Percentiles rank a stretch among this genome's conserved stretches.
Conservation (phyloP, 2,888 invertebrate species). For the Spodoptera littoralis region DNA sequence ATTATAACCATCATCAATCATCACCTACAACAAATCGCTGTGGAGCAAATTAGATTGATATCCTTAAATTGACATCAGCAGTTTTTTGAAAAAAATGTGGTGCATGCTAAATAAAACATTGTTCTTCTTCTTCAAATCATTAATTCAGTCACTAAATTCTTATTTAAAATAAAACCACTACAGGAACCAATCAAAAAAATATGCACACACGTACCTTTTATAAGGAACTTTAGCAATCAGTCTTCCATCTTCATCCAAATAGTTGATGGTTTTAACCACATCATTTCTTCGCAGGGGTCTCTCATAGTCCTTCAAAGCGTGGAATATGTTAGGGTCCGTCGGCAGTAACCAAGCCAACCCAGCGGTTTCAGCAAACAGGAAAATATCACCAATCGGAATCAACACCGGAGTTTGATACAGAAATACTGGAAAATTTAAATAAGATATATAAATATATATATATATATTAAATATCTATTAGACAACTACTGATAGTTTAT, state of each 20-base stretch:
- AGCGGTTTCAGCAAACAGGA: slow-evolving; percentile 92
- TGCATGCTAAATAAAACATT: too few relatives aligned
- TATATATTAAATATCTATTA: too few relatives aligned
- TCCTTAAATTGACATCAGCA: too few relatives aligned
- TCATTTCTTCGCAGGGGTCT: slow-evolving; percentile 73
- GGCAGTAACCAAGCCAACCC: slow-evolving; percentile 94
- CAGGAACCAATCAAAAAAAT: slow-evolving; percentile 13
- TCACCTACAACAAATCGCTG: too few relatives aligned
- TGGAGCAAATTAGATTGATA: too few relatives aligned
- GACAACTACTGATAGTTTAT: too few relatives aligned
- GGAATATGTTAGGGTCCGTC: slow-evolving; percentile 82
- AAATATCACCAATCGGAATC: slow-evolving; percentile 88
- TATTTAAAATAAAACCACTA: slow-evolving; percentile 6
- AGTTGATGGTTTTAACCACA: slow-evolving; percentile 68
- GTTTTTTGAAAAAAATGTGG: too few relatives aligned
- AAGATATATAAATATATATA: not conserved
- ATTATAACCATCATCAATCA: too few relatives aligned
- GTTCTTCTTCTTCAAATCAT: too few relatives aligned
- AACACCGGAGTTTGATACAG: slow-evolving; percentile 89
- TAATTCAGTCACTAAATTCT: too few relatives aligned
- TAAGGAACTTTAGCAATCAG: slow-evolving; percentile 73
- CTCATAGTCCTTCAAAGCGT: slow-evolving; percentile 71
- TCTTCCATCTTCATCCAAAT: slow-evolving; percentile 77
- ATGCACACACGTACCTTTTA: slow-evolving; percentile 65
- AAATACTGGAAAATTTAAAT: slow-evolving; percentile 90